phyloP scores from a whole-genome alignment of 2,113 vertebrate species.

The Pelecanus crispus region DNA sequence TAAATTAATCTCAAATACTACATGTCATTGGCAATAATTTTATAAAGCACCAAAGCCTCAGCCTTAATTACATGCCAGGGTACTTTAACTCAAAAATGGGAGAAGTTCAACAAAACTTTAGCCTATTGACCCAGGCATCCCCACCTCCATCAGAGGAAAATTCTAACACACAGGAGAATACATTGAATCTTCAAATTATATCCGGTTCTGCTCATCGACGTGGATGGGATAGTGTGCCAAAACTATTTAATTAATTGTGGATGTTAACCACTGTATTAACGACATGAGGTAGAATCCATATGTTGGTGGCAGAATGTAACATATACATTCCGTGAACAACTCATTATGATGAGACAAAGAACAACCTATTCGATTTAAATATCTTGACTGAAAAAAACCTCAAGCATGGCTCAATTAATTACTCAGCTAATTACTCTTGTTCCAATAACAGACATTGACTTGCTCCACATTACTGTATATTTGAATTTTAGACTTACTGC shows the following conservation, averaged over 20 bases:
- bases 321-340: not conserved
- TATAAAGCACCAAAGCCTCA: not conserved
- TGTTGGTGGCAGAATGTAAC: not conserved
- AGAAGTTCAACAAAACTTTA: not conserved
- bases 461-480: not conserved
- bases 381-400: not conserved
- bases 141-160: not conserved
- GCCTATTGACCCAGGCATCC: not conserved
- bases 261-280: not conserved
- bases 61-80: not conserved
- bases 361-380: not conserved
- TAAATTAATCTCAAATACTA: constrained; percentile 31
- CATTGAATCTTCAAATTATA: not conserved
- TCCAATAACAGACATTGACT: not conserved
- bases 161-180: not conserved
- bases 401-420: not conserved
- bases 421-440: not conserved
- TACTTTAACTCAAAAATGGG: not conserved
- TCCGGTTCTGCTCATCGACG: not conserved
- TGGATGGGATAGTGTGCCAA: not conserved
- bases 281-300: not conserved
- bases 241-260: not conserved
- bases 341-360: not conserved
- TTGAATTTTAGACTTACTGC: not conserved
- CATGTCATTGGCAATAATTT: not conserved